Percentiles rank a stretch among this genome's conserved stretches.
Evolutionary conservation across 1,140 invertebrate genomes (phyloP).

Genomic region (Vanessa tameamea): DNA sequence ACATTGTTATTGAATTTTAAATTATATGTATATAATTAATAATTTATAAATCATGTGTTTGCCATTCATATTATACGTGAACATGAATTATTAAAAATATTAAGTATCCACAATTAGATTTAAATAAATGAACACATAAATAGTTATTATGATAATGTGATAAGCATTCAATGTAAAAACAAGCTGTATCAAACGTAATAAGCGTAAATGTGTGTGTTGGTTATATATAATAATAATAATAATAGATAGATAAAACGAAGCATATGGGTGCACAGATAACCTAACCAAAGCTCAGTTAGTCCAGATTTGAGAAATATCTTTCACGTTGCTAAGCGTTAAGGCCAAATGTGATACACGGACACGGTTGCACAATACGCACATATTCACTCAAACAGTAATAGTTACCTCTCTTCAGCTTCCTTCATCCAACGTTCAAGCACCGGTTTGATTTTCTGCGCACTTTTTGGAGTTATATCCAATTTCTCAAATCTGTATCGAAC

Average conservation of each 20-base stretch:
- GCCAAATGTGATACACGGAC: constrained; percentile 75
- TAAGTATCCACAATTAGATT: constrained; percentile 24
- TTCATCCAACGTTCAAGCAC: constrained; percentile 99
- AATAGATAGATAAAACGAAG: constrained; percentile 7
- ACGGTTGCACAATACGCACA: constrained; percentile 71
- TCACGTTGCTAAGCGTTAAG: constrained; percentile 75
- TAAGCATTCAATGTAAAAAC: constrained; percentile 1
- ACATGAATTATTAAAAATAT: constrained; percentile 38
- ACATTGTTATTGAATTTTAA: constrained; percentile 32
- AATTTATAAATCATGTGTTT: constrained; percentile 30
- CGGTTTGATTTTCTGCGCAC: constrained; percentile 99
- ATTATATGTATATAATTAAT: constrained; percentile 31
- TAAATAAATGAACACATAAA: constrained; percentile 17
- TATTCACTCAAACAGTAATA: constrained; percentile 78
- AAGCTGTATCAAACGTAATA: neutral
- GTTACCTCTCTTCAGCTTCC: constrained; percentile 97
- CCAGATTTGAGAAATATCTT: constrained; percentile 80
- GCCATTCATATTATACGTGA: constrained; percentile 26
- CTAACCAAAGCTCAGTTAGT: constrained; percentile 74
- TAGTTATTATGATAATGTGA: neutral
- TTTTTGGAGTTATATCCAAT: constrained; percentile 99
- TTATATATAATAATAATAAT: neutral
- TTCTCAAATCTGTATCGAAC: constrained; percentile 96
- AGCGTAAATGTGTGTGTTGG: neutral
- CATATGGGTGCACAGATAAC: constrained; percentile 40